Conservation (phyloP, 2,888 invertebrate species). For the Octodonta nipae region DNA sequence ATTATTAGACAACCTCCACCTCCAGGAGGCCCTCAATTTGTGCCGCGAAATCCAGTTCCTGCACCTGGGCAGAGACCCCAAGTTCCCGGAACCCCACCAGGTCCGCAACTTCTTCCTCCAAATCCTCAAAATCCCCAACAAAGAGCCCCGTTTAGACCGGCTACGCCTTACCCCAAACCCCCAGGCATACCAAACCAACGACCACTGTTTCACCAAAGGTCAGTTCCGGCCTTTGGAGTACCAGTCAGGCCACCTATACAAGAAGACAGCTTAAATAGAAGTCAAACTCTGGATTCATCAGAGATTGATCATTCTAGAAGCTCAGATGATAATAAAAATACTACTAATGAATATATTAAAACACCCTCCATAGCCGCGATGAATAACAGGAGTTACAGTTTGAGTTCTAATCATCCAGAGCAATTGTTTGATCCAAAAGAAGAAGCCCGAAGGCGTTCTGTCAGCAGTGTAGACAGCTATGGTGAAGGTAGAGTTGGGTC, state of each 20-base stretch:
- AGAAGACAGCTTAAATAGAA: constrained; percentile 19
- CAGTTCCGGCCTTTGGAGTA: constrained; percentile 19
- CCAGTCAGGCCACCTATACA: constrained; percentile 14
- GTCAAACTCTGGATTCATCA: constrained; percentile 29
- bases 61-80: neutral
- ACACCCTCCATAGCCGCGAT: constrained; percentile 33
- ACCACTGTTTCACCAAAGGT: constrained; percentile 24
- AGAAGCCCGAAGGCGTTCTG: constrained; percentile 39
- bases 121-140: constrained; percentile 7
- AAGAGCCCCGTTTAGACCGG: constrained; percentile 31
- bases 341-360: constrained; percentile 12
- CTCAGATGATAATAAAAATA: constrained; percentile 34
- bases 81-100: constrained; percentile 17
- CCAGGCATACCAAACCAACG: constrained; percentile 24
- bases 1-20: neutral
- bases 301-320: constrained; percentile 24
- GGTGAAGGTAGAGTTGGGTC: constrained; percentile 28
- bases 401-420: constrained; percentile 40
- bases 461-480: constrained; percentile 39
- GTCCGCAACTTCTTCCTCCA: constrained; percentile 9
- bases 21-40: neutral
- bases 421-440: constrained; percentile 37
- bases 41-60: neutral
- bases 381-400: constrained; percentile 43
- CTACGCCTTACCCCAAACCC: constrained; percentile 41